phyloP scores from a whole-genome alignment of 1,140 invertebrate species.

The Drosophila sturtevanti region DNA sequence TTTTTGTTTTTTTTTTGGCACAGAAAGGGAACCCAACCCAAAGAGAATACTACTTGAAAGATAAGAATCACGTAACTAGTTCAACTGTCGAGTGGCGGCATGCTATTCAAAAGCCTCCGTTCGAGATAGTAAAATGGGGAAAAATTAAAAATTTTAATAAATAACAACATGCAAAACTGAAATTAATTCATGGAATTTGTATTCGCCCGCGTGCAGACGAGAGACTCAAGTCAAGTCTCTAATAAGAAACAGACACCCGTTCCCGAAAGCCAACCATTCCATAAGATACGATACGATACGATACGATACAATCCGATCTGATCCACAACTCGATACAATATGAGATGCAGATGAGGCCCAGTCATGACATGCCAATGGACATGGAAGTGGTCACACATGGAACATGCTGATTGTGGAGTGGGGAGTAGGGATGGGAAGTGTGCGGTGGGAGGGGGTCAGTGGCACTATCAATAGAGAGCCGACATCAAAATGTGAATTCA shows the following conservation, averaged over 20 bases:
- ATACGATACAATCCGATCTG: slow-evolving; percentile 16
- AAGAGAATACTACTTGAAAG: slow-evolving; percentile 19
- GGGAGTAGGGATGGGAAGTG: too few relatives aligned
- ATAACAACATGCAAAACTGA: slow-evolving; percentile 82
- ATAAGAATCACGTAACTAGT: slow-evolving; percentile 55
- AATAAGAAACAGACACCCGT: slow-evolving; percentile 80
- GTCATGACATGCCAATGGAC: slow-evolving; percentile 50
- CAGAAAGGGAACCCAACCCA: neutral
- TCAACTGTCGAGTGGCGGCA: slow-evolving; percentile 34
- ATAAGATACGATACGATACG: slow-evolving; percentile 30
- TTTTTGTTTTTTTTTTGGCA: neutral
- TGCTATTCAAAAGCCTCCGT: slow-evolving; percentile 45
- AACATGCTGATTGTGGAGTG: neutral
- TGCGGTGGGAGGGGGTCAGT: slow-evolving; percentile 25
- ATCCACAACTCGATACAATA: slow-evolving; percentile 56
- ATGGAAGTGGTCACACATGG: neutral
- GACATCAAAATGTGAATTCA: slow-evolving; percentile 67
- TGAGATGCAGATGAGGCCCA: slow-evolving; percentile 71
- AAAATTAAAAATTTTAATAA: slow-evolving; percentile 76
- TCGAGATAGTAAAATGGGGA: slow-evolving; percentile 26
- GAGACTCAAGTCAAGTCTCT: slow-evolving; percentile 12
- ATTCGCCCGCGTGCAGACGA: slow-evolving; percentile 59
- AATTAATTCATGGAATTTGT: slow-evolving; percentile 81
- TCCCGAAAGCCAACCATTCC: slow-evolving; percentile 39
- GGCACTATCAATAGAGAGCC: slow-evolving; percentile 68